phyloP scores from a whole-genome alignment of 2,888 invertebrate genomes.

The Bugula neritina region DNA sequence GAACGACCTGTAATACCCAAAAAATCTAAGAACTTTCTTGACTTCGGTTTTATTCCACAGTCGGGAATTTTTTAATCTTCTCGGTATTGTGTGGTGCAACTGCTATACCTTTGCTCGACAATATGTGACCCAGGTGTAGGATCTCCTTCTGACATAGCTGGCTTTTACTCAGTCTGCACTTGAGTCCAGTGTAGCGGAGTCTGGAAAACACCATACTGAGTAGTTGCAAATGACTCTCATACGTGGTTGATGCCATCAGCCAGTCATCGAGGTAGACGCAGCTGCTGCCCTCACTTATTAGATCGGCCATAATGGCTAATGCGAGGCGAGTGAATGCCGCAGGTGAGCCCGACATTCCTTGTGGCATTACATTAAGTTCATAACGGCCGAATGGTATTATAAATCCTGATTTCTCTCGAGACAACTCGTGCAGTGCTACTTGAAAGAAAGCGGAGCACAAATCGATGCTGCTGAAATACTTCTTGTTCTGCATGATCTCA shows the following conservation, averaged over 20 bases:
- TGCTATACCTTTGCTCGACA: neutral
- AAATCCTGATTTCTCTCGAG: neutral
- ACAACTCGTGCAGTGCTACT: neutral
- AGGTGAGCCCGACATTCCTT: conserved; percentile 3
- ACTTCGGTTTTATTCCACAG: neutral
- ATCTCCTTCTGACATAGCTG: neutral
- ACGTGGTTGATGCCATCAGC: neutral
- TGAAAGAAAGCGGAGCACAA: conserved; percentile 16
- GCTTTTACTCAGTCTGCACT: neutral
- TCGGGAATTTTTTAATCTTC: neutral
- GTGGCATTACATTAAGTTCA: neutral
- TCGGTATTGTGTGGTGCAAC: neutral
- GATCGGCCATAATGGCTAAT: conserved; percentile 19
- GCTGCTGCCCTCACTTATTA: neutral
- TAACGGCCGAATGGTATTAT: neutral
- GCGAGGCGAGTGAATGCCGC: neutral
- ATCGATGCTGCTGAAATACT: conserved; percentile 18
- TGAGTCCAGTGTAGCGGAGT: neutral
- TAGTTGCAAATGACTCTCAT: neutral
- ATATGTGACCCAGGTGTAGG: neutral
- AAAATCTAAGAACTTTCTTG: neutral
- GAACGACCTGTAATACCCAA: neutral
- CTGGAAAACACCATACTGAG: neutral
- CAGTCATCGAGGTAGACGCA: neutral
- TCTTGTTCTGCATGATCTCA: conserved; percentile 14